phyloP scores from a whole-genome alignment of 2,797 vertebrate genomes.

The Furcifer pardalis region DNA sequence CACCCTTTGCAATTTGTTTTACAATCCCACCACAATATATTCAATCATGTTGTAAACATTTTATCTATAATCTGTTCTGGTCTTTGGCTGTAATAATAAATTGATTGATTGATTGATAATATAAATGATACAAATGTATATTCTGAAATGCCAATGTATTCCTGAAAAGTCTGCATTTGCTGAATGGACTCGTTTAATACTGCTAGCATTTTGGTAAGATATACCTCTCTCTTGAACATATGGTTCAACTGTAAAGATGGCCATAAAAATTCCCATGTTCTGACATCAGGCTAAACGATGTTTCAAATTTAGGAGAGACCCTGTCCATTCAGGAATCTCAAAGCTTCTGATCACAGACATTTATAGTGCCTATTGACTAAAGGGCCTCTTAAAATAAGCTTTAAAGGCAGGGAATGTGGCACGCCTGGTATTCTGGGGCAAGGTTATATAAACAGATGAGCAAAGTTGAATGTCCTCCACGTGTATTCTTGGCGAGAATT shows the following conservation, averaged over 20 bases:
- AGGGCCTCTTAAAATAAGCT: conserved; percentile 74
- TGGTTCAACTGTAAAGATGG: conserved; percentile 59
- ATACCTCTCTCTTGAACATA: conserved; percentile 61
- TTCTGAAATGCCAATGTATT: background rate
- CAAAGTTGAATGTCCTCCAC: conserved; percentile 37
- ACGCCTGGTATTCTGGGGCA: conserved; percentile 76
- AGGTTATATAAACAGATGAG: conserved; percentile 77
- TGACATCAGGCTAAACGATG: conserved; percentile 63
- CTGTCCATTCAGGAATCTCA: conserved; percentile 83
- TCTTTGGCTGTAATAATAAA: too few species aligned
- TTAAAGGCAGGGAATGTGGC: conserved; percentile 71
- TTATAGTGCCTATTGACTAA: conserved; percentile 72
- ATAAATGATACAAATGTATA: background rate
- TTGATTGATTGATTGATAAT: too few species aligned
- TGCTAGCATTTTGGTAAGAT: conserved; percentile 45
- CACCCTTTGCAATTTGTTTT: too few species aligned
- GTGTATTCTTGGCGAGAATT: conserved; percentile 43
- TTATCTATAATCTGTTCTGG: too few species aligned
- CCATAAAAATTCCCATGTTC: conserved; percentile 70
- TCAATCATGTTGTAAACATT: too few species aligned
- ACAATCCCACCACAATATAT: too few species aligned
- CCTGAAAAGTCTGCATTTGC: background rate
- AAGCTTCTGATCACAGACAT: conserved; percentile 78
- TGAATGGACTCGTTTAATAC: background rate
- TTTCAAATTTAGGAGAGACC: conserved; percentile 81